These are phyloP conservation scores for Belonocnema kinseyi DNA, from an alignment of 1,140 invertebrate species.

Conservation along the genomic window DNA sequence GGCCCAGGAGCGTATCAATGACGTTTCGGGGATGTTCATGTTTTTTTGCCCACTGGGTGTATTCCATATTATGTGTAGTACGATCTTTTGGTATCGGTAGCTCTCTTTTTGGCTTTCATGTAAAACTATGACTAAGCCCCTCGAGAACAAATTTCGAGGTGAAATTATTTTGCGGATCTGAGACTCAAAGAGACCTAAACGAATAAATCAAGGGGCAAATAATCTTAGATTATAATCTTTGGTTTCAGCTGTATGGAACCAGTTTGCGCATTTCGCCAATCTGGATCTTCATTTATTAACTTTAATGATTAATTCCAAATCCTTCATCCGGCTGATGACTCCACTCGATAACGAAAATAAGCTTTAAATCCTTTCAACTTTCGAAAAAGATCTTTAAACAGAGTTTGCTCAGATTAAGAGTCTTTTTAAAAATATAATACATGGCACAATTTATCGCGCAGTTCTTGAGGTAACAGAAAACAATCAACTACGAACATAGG, in stretches of 20 bases:
- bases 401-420: background rate
- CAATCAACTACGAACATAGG: background rate
- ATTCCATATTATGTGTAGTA: slow-evolving; percentile 36
- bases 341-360: slow-evolving; percentile 25
- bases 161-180: slow-evolving; percentile 9
- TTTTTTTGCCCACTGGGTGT: no score
- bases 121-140: slow-evolving; percentile 71
- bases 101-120: slow-evolving; percentile 66
- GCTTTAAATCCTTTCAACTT: slow-evolving; percentile 33
- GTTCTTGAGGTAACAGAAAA: slow-evolving; percentile 16
- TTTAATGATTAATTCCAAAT: no score
- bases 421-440: background rate
- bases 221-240: slow-evolving; percentile 69
- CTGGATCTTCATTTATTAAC: background rate
- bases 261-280: slow-evolving; percentile 49
- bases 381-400: background rate
- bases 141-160: slow-evolving; percentile 37
- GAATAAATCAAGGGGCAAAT: slow-evolving; percentile 57
- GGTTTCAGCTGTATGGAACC: slow-evolving; percentile 71
- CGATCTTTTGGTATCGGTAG: slow-evolving; percentile 58
- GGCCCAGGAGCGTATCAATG: no score
- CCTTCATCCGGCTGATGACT: no score
- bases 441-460: slow-evolving; percentile 26
- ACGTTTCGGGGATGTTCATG: no score
- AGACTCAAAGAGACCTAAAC: background rate